phyloP scores from a whole-genome alignment of 2,888 invertebrate species.

The Caenorhabditis drosophilae region DNA sequence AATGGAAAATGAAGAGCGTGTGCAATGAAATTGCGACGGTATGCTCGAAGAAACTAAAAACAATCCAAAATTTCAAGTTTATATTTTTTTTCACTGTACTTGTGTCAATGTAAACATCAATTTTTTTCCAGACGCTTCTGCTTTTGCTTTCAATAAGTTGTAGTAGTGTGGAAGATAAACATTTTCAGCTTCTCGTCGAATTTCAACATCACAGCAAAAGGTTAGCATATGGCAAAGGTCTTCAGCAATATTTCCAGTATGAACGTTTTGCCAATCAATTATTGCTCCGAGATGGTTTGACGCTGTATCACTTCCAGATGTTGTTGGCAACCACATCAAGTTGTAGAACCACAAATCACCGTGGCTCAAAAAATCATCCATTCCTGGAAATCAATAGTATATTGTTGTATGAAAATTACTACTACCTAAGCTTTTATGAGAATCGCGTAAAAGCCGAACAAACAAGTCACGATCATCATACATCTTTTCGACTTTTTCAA shows the following conservation, averaged over 20 bases:
- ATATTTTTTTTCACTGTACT: no score
- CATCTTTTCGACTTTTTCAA: constrained; percentile 26
- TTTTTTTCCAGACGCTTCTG: constrained; percentile 11
- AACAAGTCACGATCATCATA: constrained; percentile 24
- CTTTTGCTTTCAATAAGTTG: constrained; percentile 16
- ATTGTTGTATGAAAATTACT: no score
- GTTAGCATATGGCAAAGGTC: constrained; percentile 44
- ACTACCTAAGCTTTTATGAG: constrained; percentile 26
- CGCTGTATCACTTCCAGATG: constrained; percentile 18
- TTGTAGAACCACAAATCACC: constrained; percentile 53
- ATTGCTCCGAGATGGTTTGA: constrained; percentile 42
- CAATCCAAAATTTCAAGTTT: no score
- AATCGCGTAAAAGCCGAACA: constrained; percentile 20
- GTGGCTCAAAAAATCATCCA: constrained; percentile 46
- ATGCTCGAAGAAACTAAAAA: constrained; percentile 40
- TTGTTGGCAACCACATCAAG: constrained; percentile 36
- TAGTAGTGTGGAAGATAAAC: constrained; percentile 33
- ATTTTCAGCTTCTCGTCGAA: constrained; percentile 28
- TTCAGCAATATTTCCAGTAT: constrained; percentile 43
- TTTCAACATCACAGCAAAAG: constrained; percentile 39
- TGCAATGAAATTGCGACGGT: constrained; percentile 36
- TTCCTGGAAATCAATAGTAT: no score
- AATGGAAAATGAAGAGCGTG: constrained; percentile 49
- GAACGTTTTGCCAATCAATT: constrained; percentile 50
- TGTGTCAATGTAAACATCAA: constrained; percentile 25